Base-by-base conservation (phyloP, 2,113 vertebrate species). In the Cebus imitator region DNA sequence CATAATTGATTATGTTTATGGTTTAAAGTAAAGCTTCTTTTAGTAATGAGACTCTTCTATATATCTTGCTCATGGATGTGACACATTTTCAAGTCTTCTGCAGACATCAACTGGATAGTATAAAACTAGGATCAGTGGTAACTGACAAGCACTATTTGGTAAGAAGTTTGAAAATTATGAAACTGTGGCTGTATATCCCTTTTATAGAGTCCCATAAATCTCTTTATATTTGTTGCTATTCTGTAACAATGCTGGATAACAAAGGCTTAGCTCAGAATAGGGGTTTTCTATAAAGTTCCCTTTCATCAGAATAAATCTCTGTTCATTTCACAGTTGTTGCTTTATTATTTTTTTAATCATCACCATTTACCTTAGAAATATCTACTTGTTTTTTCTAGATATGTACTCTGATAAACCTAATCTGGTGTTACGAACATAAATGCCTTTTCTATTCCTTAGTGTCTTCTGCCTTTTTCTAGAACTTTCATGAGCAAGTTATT, bases 1-100 rank as follows among this genome's bases (percentile, higher is more conserved):
- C 43, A 75, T 20, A 80, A 72, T 87, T 79, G 88, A 61, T 61
- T 57, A 25, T 52, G 30, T 64, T 95, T 68, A 68, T 81, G 78
- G 48, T 95, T 91, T 84, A 66, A 73, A 94, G 13, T 84, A 90
- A 61, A 85, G n/a, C 61, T 90, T 57, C 45, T 90, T 92, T 91
- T 83, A 64, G 48, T 81, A 75, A 64, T n/a, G 73, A 88, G 37
- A 66, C 25, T 64, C 6, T 58, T 85, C 17, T 92, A 0, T 68
- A 73, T 82, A n/a, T 57, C 81, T 75, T 68, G 30, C 83, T 87
- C 32, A n/a, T 89, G 27, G 43, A 66, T 82, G 16, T 86, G 40
- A 73, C 20, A 87, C 35, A 79, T 45, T 6, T 80, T 83, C 3
- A 78, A 86, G 43, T 12, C 1, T 72, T 97, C 64, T 70, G n/a